These are phyloP conservation scores for Agapornis canus DNA, from an alignment of 2,797 vertebrate genomes.

Conservation along the genomic window DNA sequence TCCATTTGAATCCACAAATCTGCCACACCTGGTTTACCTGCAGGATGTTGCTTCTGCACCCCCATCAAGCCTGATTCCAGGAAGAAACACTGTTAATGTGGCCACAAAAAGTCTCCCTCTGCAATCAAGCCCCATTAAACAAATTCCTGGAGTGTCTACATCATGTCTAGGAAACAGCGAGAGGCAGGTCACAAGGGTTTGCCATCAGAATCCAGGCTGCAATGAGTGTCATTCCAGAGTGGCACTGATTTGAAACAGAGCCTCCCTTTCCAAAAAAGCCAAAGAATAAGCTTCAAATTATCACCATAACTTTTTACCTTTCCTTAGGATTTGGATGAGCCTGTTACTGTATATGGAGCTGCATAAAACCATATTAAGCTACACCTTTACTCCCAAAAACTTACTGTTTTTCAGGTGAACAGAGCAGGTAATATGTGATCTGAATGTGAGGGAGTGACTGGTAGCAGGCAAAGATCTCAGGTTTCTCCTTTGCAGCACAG, in stretches of 20 bases:
- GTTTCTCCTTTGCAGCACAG: background rate
- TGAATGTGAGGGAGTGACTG: background rate
- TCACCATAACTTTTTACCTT: background rate
- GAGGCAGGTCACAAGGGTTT: background rate
- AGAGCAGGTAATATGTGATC: background rate
- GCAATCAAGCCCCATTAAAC: background rate
- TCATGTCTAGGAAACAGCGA: background rate
- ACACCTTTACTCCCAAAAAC: background rate
- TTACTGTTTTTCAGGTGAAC: background rate
- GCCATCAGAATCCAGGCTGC: background rate
- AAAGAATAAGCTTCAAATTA: background rate
- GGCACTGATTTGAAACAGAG: background rate
- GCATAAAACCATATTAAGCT: background rate
- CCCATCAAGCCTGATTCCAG: background rate
- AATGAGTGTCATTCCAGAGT: background rate
- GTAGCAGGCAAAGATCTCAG: background rate
- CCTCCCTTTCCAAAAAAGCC: background rate
- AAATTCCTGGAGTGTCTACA: background rate
- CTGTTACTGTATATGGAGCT: background rate
- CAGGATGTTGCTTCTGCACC: background rate
- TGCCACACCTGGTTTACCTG: background rate
- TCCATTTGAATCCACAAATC: background rate
- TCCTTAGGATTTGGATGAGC: background rate
- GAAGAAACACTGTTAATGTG: background rate
- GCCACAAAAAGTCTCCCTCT: background rate